A percentile compares a stretch with the other conserved stretches of the same genome.
phyloP scores from a whole-genome alignment of 2,797 vertebrate species.

The Dromococcyx pavoninus region DNA sequence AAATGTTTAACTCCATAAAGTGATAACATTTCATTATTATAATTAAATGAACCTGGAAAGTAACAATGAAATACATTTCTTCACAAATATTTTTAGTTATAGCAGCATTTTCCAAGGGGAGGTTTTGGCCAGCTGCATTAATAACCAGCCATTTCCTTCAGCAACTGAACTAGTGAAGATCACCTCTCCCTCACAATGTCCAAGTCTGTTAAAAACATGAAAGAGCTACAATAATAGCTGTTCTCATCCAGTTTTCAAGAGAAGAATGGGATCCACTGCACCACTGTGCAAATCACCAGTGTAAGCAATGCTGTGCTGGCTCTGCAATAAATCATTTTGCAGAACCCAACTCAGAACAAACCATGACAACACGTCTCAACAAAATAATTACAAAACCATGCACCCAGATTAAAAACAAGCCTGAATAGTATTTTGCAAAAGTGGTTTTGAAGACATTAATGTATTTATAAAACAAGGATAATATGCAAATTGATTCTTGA shows the following conservation, averaged over 20 bases:
- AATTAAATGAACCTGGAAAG: neutral
- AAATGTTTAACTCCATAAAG: neutral
- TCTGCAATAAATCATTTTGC: neutral
- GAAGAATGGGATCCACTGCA: fast-evolving
- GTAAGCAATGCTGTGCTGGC: fast-evolving
- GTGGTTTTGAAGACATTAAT: neutral
- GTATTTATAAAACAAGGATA: neutral
- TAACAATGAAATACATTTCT: neutral
- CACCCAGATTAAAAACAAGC: neutral
- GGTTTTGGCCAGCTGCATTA: neutral
- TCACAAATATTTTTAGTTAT: neutral
- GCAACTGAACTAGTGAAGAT: neutral
- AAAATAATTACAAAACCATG: neutral
- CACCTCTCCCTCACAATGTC: neutral
- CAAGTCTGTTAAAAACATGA: neutral
- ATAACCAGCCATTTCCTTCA: neutral
- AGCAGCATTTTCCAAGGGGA: neutral
- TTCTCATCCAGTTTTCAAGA: neutral
- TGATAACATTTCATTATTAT: neutral
- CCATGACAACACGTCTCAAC: neutral
- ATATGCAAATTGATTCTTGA: neutral
- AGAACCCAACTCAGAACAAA: neutral
- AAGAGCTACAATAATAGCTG: neutral
- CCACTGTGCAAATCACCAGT: neutral
- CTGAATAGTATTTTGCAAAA: neutral